A percentile compares a stretch with the other conserved stretches of the same genome.
These are phyloP conservation scores for Planococcus citri DNA, from an alignment of 1,140 invertebrate genomes.

Conservation along the genomic window DNA sequence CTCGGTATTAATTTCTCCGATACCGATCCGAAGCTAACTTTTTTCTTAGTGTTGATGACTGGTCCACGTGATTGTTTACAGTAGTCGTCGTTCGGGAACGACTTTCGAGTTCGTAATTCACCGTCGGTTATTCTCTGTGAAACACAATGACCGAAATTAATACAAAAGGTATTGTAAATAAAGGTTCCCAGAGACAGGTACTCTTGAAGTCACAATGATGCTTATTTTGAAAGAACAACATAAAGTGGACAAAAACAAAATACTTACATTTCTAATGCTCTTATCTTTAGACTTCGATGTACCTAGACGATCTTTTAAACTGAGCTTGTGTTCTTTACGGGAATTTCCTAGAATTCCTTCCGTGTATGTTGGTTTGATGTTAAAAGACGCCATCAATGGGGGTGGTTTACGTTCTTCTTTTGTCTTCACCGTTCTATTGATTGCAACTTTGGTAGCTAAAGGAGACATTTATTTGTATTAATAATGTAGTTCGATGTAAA, in stretches of 20 bases:
- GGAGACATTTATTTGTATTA: too few relatives aligned
- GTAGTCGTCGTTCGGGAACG: neutral
- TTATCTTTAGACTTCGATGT: neutral
- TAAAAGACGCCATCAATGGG: neutral
- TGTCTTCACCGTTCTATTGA: neutral
- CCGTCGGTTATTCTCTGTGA: neutral
- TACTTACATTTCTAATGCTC: neutral
- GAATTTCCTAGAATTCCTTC: constrained; percentile 3
- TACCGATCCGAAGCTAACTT: constrained; percentile 11
- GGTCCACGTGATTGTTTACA: neutral
- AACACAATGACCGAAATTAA: neutral
- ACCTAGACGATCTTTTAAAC: neutral
- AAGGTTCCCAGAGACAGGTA: too few relatives aligned
- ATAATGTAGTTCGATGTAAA: too few relatives aligned
- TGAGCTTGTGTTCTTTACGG: neutral
- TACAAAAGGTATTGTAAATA: too few relatives aligned
- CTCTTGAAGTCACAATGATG: too few relatives aligned
- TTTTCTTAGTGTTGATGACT: neutral
- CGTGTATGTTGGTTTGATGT: neutral
- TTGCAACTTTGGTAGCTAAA: neutral
- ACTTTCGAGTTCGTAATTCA: neutral
- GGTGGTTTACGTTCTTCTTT: neutral
- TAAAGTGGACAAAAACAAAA: neutral
- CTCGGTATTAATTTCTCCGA: constrained; percentile 12
- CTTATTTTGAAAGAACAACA: neutral